Base-by-base conservation (phyloP, 2,113 vertebrate species). In the Diadophis punctatus region DNA sequence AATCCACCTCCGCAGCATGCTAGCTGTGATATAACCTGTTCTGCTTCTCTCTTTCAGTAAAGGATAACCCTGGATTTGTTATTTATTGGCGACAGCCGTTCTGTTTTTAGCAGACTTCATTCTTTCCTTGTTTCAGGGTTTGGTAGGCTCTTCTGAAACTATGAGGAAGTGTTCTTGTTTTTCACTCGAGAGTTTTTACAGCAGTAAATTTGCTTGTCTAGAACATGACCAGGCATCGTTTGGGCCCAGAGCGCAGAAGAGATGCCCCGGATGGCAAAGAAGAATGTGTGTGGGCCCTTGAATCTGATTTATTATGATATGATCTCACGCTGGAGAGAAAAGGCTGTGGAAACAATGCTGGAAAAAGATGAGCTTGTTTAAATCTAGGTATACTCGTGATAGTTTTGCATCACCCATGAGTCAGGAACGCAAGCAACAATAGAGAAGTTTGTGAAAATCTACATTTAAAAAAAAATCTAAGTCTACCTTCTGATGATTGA, bases 81-180 rank as follows among this genome's bases (percentile, higher is more conserved):
- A 52, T 23, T 34, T 34, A 23, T 3, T 8, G 22, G 9, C 53
- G 5, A 74, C 39, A 46, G 1, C 16, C 18, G 5, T 63, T 87
- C 23, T 88, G n/a, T 74, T 60, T 7, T 53, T 55, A 63, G 25
- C 10, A 22, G 18, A 20, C 12, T 55, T 48, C 49, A n/a, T 34
- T 10, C 23, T 39, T 80, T 39, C 5, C 22, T 51, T 34, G 25
- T 43, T 43, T 20, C 86, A 18, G 48, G 22, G 60, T 53, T 55
- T 88, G 30, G 34, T 53, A 16, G 27, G 30, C 3, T 74, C 58
- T 53, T 88, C 3, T 39, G 7, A 55, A 92, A 56, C 60, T 68
- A 92, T 80, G 87, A 88, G 91, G 91, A 92, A 92, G 39, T 16
- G 55, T 51, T 53, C 30, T 53, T 53, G 86, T 48, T 92, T 74